These are phyloP conservation scores for Dryocosmus kuriphilus DNA, from an alignment of 2,888 invertebrate species.

Conservation along the genomic window DNA sequence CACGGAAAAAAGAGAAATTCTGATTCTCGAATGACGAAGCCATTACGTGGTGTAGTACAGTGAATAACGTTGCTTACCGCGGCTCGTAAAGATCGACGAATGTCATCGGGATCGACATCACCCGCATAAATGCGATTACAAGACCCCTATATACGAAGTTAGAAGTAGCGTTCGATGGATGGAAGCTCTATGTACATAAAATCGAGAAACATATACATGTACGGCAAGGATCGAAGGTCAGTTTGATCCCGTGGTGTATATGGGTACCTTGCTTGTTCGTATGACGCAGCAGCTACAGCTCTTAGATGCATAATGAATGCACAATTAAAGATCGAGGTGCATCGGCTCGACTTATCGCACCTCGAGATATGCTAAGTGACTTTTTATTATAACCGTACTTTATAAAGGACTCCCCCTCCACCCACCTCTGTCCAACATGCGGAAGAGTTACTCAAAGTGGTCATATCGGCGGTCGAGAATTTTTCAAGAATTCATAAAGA, in stretches of 20 bases:
- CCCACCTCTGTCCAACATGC: not conserved
- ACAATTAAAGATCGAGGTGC: slow-evolving; percentile 69
- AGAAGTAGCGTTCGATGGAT: slow-evolving; percentile 21
- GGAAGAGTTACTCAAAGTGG: slow-evolving; percentile 25
- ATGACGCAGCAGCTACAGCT: slow-evolving; percentile 65
- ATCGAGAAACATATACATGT: slow-evolving; percentile 49
- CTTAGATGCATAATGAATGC: slow-evolving; percentile 67
- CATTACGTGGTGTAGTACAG: slow-evolving; percentile 14
- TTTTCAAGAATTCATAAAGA: not conserved
- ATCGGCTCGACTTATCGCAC: slow-evolving; percentile 64
- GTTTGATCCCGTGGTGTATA: slow-evolving; percentile 50
- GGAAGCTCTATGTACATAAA: slow-evolving; percentile 45
- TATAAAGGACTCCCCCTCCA: slow-evolving; percentile 15
- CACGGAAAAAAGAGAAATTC: not conserved
- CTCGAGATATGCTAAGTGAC: slow-evolving; percentile 66
- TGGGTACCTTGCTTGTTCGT: slow-evolving; percentile 49
- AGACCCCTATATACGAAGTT: slow-evolving; percentile 42
- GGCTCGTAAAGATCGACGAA: slow-evolving; percentile 45
- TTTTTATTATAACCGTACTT: slow-evolving; percentile 50
- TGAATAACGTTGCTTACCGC: slow-evolving; percentile 38
- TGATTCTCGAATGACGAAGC: slow-evolving; percentile 13
- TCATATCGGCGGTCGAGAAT: not conserved
- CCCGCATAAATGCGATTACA: slow-evolving; percentile 56
- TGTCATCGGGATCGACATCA: slow-evolving; percentile 52
- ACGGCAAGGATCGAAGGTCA: slow-evolving; percentile 66